Percentiles rank a stretch among this genome's conserved stretches.
Conservation (phyloP, 2,797 vertebrate species). For the Amblyraja radiata region DNA sequence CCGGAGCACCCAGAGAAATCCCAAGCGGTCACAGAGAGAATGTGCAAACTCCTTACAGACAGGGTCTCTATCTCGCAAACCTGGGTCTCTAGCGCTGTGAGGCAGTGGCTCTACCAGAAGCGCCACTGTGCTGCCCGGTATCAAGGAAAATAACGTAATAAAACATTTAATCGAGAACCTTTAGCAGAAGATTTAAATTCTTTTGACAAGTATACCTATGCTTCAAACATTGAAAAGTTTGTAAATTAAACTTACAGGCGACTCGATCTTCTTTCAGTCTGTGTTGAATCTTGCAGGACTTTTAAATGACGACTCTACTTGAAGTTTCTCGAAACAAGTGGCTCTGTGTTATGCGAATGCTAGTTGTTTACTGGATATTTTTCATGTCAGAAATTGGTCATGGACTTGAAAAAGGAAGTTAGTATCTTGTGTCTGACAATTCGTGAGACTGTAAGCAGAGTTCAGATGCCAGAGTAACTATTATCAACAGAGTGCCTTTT, state of each 20-base stretch:
- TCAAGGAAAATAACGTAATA: neutral
- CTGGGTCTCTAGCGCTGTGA: too few relatives aligned
- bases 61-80: too few relatives aligned
- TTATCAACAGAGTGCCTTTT: conserved; percentile 1
- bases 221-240: neutral
- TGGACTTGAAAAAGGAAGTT: conserved; percentile 1
- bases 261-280: neutral
- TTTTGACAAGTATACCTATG: neutral
- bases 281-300: neutral
- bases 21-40: too few relatives aligned
- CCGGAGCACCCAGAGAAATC: too few relatives aligned
- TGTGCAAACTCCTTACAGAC: too few relatives aligned
- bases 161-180: neutral
- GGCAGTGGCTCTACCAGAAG: too few relatives aligned
- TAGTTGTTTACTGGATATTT: conserved; percentile 27
- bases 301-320: neutral
- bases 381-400: conserved; percentile 4
- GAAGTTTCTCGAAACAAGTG: neutral
- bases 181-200: neutral
- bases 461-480: neutral
- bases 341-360: neutral
- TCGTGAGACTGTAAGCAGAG: neutral
- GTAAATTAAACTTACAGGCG: conserved; percentile 6
- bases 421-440: conserved; percentile 17
- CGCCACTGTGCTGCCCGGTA: too few relatives aligned